Evolutionary conservation across 2,797 vertebrate species (phyloP).

Genomic region (Eidolon dupreanum): DNA sequence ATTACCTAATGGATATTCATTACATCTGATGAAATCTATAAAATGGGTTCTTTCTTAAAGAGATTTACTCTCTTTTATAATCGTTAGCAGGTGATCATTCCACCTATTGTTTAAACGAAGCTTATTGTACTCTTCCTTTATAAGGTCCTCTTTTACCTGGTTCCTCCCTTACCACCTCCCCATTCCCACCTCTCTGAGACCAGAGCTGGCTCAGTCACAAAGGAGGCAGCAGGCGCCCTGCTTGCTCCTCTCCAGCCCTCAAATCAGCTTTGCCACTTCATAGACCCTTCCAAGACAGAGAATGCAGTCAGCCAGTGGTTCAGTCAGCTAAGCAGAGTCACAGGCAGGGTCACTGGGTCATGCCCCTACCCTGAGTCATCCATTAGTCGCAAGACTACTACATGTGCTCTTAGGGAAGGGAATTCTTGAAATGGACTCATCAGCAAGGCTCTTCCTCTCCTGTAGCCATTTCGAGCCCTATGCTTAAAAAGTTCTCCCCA

Average conservation of each 20-base stretch:
- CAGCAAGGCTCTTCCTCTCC: not conserved
- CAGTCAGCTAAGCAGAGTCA: not conserved
- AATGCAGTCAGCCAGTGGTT: not conserved
- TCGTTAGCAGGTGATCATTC: not conserved
- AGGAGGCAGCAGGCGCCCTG: not conserved
- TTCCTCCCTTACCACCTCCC: not conserved
- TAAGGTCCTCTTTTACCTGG: not conserved
- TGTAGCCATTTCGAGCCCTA: not conserved
- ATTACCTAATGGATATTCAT: not conserved
- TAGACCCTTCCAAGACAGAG: not conserved
- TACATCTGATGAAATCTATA: not conserved
- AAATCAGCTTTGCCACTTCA: not conserved
- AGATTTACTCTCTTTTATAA: not conserved
- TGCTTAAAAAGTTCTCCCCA: not conserved
- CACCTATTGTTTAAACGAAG: not conserved
- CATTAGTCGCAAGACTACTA: not conserved
- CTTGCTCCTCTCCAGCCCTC: not conserved
- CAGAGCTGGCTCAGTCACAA: not conserved
- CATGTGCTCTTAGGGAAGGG: not conserved
- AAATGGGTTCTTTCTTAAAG: conserved; percentile 32
- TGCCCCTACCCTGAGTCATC: not conserved
- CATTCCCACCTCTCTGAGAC: not conserved
- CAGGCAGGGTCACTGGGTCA: not conserved
- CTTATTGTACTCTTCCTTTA: not conserved
- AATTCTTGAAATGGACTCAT: not conserved